phyloP scores from a whole-genome alignment of 2,888 invertebrate genomes.

The Ecdyonurus torrentis region DNA sequence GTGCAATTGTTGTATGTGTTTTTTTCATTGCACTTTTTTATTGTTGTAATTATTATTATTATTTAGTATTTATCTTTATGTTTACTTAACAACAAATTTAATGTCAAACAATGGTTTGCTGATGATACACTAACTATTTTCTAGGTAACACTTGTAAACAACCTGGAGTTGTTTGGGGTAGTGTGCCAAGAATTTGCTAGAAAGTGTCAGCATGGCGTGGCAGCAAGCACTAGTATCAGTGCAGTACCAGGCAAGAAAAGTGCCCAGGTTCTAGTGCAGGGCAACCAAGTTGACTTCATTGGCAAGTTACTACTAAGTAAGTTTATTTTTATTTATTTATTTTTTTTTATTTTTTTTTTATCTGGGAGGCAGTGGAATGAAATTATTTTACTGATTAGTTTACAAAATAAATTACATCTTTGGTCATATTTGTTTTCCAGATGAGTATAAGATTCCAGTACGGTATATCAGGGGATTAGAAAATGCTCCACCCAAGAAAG shows the following conservation, averaged over 20 bases:
- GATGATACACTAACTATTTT: too few relatives aligned
- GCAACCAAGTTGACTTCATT: conserved; percentile 61
- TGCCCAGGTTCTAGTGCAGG: conserved; percentile 73
- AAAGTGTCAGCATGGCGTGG: conserved; percentile 67
- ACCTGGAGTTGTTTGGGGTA: conserved; percentile 76
- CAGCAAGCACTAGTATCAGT: conserved; percentile 71
- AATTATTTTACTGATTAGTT: background rate
- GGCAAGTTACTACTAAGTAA: conserved; percentile 34
- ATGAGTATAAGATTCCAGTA: conserved; percentile 59
- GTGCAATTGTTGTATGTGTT: too few relatives aligned
- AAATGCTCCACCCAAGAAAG: conserved; percentile 53
- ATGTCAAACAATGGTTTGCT: too few relatives aligned
- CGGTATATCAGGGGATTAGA: conserved; percentile 59
- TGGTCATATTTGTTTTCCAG: conserved; percentile 29
- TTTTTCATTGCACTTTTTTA: too few relatives aligned
- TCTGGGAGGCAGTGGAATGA: background rate
- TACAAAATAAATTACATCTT: background rate
- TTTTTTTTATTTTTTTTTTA: background rate
- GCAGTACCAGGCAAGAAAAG: conserved; percentile 51
- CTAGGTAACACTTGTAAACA: conserved; percentile 80
- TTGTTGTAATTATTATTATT: too few relatives aligned
- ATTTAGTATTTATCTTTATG: too few relatives aligned
- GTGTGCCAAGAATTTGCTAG: conserved; percentile 60
- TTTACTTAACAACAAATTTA: too few relatives aligned
- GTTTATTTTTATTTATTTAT: conserved; percentile 4